phyloP scores from a whole-genome alignment of 2,888 invertebrate species.

The Lycophotia porphyrea region DNA sequence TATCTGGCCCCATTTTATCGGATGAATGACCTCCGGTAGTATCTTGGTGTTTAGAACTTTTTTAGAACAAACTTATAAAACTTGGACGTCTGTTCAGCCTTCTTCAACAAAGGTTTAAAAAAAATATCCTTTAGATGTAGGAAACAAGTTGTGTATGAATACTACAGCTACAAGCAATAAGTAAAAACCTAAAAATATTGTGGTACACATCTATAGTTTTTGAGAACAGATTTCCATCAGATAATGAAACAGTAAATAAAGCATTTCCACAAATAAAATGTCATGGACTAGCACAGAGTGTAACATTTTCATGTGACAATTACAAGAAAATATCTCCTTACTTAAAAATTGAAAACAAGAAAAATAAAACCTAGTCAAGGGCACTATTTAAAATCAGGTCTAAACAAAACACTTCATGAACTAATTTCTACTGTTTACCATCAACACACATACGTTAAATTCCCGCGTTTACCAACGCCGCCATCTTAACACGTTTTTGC shows the following conservation, averaged over 20 bases:
- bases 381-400: background rate
- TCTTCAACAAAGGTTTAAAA: background rate
- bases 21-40: conserved; percentile 26
- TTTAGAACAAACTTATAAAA: conserved; percentile 19
- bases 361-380: background rate
- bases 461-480: conserved; percentile 43
- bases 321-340: background rate
- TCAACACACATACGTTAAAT: conserved; percentile 32
- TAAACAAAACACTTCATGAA: background rate
- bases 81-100: conserved; percentile 10
- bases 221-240: background rate
- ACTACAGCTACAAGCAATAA: background rate
- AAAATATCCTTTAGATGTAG: background rate
- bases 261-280: background rate
- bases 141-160: background rate
- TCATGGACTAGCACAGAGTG: background rate
- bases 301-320: background rate
- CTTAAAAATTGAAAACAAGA: background rate
- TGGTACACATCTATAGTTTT: background rate
- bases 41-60: conserved; percentile 13
- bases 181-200: background rate
- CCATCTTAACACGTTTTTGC: conserved; percentile 73
- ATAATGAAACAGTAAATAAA: background rate
- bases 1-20: background rate
- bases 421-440: background rate